phyloP scores from a whole-genome alignment of 2,888 invertebrate genomes.

The Melolontha melolontha region DNA sequence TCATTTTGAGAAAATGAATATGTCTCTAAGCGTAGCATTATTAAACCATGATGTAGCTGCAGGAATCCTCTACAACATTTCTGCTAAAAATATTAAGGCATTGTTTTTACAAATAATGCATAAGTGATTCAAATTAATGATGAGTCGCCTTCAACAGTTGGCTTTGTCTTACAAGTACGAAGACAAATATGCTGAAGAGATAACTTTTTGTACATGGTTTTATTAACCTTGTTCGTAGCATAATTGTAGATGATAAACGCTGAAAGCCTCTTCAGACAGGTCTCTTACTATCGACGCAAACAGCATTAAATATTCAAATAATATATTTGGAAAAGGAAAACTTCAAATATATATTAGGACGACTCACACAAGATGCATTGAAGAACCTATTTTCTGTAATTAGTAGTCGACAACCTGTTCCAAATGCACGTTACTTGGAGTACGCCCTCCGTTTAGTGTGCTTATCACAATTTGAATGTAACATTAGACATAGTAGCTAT shows the following conservation, averaged over 20 bases:
- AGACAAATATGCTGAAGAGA: too few relatives aligned
- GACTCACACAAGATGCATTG: slow-evolving; percentile 18
- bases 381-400: slow-evolving; percentile 15
- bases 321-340: slow-evolving; percentile 11
- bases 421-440: background rate
- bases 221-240: slow-evolving; percentile 1
- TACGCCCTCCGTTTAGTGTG: too few relatives aligned
- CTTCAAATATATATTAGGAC: slow-evolving; percentile 2
- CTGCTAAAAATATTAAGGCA: background rate
- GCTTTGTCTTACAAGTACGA: too few relatives aligned
- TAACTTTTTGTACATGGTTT: slow-evolving; percentile 2
- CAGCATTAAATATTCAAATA: slow-evolving; percentile 7
- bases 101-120: slow-evolving; percentile 2
- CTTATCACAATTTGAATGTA: slow-evolving; percentile 3
- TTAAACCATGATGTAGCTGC: too few relatives aligned
- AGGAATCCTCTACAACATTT: slow-evolving; percentile 11
- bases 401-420: slow-evolving; percentile 3
- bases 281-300: slow-evolving; percentile 5
- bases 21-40: too few relatives aligned
- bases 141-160: slow-evolving; percentile 6
- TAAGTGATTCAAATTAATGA: slow-evolving; percentile 13
- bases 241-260: slow-evolving; percentile 9
- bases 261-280: slow-evolving; percentile 11
- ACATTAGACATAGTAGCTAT: slow-evolving; percentile 6
- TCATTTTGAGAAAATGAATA: too few relatives aligned